Evolutionary conservation across 2,797 vertebrate species (phyloP).

Genomic region (Falco biarmicus): DNA sequence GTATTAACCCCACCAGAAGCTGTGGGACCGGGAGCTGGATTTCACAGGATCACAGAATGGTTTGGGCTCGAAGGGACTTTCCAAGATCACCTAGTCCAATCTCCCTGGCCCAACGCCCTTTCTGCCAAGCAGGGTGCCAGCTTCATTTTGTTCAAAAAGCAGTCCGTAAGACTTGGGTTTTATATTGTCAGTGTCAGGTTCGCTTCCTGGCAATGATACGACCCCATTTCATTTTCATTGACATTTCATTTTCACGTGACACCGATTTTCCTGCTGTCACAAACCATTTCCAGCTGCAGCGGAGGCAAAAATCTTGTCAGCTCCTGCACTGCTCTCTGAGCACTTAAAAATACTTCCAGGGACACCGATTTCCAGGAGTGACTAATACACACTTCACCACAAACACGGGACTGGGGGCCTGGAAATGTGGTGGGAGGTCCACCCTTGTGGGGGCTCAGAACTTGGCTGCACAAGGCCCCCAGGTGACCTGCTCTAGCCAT

Average conservation of each 20-base stretch:
- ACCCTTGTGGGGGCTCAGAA: not conserved
- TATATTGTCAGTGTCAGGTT: not conserved
- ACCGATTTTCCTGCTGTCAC: not conserved
- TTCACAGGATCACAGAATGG: not conserved
- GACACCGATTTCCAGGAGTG: not conserved
- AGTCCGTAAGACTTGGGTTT: not conserved
- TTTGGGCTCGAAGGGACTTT: not conserved
- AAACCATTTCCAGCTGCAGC: not conserved
- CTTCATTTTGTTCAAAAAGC: not conserved
- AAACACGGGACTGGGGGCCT: not conserved
- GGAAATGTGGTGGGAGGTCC: not conserved
- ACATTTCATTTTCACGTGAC: too few relatives aligned
- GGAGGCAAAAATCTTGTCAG: not conserved
- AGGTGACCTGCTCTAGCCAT: not conserved
- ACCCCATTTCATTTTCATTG: not conserved
- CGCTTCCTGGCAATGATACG: not conserved
- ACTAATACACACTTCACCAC: not conserved
- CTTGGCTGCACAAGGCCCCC: rapidly evolving
- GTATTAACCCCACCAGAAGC: not conserved
- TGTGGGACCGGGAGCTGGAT: not conserved
- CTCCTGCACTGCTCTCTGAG: not conserved
- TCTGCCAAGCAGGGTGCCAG: not conserved
- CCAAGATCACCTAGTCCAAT: not conserved
- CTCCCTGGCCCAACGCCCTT: not conserved
- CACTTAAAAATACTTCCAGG: not conserved